Evolutionary conservation across 2,797 vertebrate species (phyloP).

Genomic region (Eulemur coronatus): DNA sequence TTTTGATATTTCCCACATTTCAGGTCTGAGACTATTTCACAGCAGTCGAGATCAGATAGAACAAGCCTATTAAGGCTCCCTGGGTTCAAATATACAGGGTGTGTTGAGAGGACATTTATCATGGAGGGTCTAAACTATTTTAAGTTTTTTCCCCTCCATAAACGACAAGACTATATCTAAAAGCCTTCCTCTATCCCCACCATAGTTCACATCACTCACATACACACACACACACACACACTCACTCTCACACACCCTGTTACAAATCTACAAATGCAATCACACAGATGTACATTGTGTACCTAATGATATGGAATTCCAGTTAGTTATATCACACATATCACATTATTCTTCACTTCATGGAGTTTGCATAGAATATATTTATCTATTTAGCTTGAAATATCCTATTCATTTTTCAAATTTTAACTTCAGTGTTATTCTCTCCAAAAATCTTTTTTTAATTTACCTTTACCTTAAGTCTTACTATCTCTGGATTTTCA

Average conservation of each 20-base stretch:
- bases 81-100: constrained; percentile 19
- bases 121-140: neutral
- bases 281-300: neutral
- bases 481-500: neutral
- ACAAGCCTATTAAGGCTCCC: constrained; percentile 38
- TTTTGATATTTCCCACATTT: constrained; percentile 66
- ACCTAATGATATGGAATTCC: neutral
- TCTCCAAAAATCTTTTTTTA: neutral
- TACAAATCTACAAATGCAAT: neutral
- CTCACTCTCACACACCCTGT: neutral
- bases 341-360: neutral
- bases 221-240: neutral
- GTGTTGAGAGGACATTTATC: neutral
- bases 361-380: neutral
- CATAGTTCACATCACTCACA: neutral
- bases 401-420: neutral
- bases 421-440: neutral
- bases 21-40: constrained; percentile 60
- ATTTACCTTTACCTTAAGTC: neutral
- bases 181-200: fast-evolving
- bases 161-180: neutral
- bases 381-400: neutral
- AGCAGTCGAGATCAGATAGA: constrained; percentile 56
- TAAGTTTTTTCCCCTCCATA: neutral
- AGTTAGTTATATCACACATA: neutral